Evolutionary conservation across 2,888 invertebrate genomes (phyloP), one percentile per base, ranked within the genome.

Genomic region (Plemyria rubiginata): DNA sequence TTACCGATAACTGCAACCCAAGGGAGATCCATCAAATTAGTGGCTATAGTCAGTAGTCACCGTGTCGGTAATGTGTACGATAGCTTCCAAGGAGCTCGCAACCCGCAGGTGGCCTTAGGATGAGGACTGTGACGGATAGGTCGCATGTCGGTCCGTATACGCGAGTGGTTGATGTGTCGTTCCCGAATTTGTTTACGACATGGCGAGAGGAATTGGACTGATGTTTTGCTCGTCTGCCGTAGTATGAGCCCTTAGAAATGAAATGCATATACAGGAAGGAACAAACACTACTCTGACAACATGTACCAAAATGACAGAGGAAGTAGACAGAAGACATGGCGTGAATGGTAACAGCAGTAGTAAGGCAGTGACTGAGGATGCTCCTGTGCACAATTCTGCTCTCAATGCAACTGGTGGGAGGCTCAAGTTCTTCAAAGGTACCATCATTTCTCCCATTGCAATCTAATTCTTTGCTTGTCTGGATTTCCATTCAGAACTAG

Each of bases 371-470:
- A 86, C 76, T 79, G 93, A 92, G 70, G 93, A 93, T 82, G 84
- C 83, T 80, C 85, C 88, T 76, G 93, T 92, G 82, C 86, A 82
- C 74, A 86, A 79, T 78, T 81, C 92, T 71, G 78, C 88, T 75
- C 80, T 87, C 80, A 78, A 85, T 78, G 81, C 92, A 70, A 94
- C 95, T 83, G 96, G 96, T 76, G 96, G 96, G 81, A 94, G 96
- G 78, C 94, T 96, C 74, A 96, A 96, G 86, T 96, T 96, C 90
- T 96, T 96, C 86, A 96, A 96, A 94, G 95, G 95, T 95, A 81
- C 16, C 29, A 82, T 86, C 87, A 65, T 61, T 64, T 69, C 65
- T 70, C 62, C 38, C 59, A 63, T 65, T 67, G 49, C 64, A 70
- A 67, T 66, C 56, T 66, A 60, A 58, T 60, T 62, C 57, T 38